Evolutionary conservation across 2,113 vertebrate genomes (phyloP).

Genomic region (Zosterops japonicus): DNA sequence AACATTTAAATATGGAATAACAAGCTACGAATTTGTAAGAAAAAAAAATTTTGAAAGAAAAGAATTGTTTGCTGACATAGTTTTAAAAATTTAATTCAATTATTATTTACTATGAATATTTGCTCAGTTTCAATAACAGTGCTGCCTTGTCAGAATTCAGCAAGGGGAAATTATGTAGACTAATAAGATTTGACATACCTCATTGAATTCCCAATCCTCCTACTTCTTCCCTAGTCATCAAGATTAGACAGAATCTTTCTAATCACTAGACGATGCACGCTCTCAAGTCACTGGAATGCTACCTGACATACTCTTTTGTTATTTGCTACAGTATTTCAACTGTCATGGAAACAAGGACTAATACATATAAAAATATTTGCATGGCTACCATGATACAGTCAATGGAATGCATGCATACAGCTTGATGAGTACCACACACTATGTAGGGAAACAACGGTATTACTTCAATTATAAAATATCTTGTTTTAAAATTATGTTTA

Average conservation of each 20-base stretch:
- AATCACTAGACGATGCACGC: not conserved
- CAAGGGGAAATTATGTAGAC: constrained; percentile 58
- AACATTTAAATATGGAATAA: not conserved
- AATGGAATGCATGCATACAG: not conserved
- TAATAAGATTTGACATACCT: constrained; percentile 73
- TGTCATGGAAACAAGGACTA: not conserved
- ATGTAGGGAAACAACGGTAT: not conserved
- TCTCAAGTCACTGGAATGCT: not conserved
- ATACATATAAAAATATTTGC: not conserved
- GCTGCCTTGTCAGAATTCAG: constrained; percentile 47
- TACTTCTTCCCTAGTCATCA: not conserved
- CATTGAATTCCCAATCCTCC: constrained; percentile 46
- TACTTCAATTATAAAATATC: not conserved
- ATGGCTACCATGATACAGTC: not conserved
- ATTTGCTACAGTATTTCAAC: not conserved
- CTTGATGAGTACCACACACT: not conserved
- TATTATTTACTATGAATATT: constrained; percentile 7
- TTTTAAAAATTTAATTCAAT: not conserved
- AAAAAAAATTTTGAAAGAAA: constrained; percentile 1
- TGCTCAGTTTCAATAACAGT: not conserved
- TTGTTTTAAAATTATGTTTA: not conserved
- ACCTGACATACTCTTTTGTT: not conserved
- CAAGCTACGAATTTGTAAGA: not conserved
- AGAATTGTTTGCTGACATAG: not conserved
- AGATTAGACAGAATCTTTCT: not conserved